Evolutionary conservation across 2,797 vertebrate genomes (phyloP), one percentile per base, ranked within the genome.

Genomic region (Catharus ustulatus): DNA sequence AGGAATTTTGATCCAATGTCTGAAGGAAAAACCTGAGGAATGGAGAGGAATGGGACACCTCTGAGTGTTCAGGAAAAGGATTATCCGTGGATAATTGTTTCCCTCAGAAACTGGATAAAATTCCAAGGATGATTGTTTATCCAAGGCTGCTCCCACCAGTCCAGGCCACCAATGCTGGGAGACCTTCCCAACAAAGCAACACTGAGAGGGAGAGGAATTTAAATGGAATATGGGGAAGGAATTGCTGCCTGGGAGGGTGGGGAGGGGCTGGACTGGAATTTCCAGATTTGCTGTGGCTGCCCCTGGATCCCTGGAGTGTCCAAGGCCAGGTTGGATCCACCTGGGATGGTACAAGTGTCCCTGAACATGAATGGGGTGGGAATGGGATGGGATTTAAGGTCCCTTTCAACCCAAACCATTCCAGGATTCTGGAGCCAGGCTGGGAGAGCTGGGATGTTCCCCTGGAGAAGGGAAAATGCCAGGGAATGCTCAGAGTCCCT

Each of bases 131-230:
- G 24, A 24, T 5, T 57, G 22, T 12, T 62, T 38, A 18, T 54
- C 48, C 58, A 15, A 54, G 27, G 27, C 18, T 22, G 5, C 11
- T 62, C 21, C 67, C 22, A 18, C 17, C 38, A 16, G 13, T 13
- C 21, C 55, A 49, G 30, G 16, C 24, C 24, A 9, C 15, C 24
- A 9, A 2, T 15, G 20, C 22, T 0, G 1, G 18, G 48, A 18
- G 3, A 27, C 14, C 11, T 82, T 72, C 48, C 40, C n/a, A 15
- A 15, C 4, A 32, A 45, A 54, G 18, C 15, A 8, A 21, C 8
- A 15, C 0, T 6, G 19, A 23, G n/a, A 54, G 18, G n/a, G 48
- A 54, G 23, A 10, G 6, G 5, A 15, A 34, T 54, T 62, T 45
- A 18, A 54, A 6, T 46, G 42, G 69, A 23, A 82, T 51, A 0